phyloP scores from a whole-genome alignment of 2,797 vertebrate species.

The Pseudopleuronectes americanus region DNA sequence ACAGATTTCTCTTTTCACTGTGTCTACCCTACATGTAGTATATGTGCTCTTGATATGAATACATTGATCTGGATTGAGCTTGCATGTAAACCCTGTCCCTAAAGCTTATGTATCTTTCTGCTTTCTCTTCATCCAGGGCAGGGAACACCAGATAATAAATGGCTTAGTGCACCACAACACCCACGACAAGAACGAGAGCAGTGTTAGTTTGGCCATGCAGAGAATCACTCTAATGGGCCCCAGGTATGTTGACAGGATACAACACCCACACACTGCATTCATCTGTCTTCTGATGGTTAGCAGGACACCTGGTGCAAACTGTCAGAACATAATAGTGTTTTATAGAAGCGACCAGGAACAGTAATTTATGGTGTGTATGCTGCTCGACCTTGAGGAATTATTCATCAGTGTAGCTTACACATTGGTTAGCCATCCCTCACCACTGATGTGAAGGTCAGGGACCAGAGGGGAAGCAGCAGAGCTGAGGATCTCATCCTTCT shows the following conservation, averaged over 20 bases:
- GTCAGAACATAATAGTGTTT: not conserved
- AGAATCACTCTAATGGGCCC: slow-evolving; percentile 85
- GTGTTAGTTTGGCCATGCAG: slow-evolving; percentile 83
- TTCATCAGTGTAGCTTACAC: slow-evolving; percentile 13
- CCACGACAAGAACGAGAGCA: slow-evolving; percentile 68
- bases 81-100: not conserved
- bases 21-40: not conserved
- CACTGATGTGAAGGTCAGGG: slow-evolving; percentile 30
- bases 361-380: not conserved
- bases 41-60: slow-evolving; percentile 6
- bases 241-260: slow-evolving; percentile 80
- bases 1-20: not conserved
- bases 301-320: not conserved
- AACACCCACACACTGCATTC: not conserved
- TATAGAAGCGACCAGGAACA: not conserved
- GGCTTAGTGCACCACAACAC: slow-evolving; percentile 51
- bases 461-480: slow-evolving; percentile 18
- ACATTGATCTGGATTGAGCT: slow-evolving; percentile 5
- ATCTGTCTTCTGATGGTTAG: not conserved
- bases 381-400: slow-evolving; percentile 31
- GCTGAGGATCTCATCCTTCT: slow-evolving; percentile 52
- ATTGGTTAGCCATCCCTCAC: slow-evolving; percentile 15
- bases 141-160: slow-evolving; percentile 66
- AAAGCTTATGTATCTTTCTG: slow-evolving; percentile 16
- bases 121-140: slow-evolving; percentile 59